phyloP scores from a whole-genome alignment of 2,113 vertebrate genomes.

The Bucco capensis region DNA sequence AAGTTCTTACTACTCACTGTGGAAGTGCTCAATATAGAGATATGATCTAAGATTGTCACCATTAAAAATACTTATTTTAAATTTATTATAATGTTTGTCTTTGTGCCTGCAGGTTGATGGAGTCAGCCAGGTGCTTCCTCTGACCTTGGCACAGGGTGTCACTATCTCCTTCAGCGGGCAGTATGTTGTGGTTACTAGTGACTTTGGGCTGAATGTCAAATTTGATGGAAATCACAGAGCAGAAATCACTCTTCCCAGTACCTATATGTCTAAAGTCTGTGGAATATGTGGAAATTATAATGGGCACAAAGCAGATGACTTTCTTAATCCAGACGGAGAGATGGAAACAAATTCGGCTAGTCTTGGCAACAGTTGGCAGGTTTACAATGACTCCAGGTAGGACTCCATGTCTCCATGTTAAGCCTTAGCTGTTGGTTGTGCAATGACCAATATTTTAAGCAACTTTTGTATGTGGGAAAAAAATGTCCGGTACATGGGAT shows the following conservation, averaged over 20 bases:
- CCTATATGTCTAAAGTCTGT: constrained; percentile 51
- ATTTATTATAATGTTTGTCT: not conserved
- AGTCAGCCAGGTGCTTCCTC: constrained; percentile 36
- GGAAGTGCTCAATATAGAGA: not conserved
- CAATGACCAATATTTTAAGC: not conserved
- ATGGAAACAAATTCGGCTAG: constrained; percentile 56
- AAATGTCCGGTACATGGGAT: not conserved
- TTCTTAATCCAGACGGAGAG: constrained; percentile 64
- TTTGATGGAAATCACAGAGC: constrained; percentile 67
- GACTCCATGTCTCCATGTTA: not conserved
- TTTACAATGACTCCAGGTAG: constrained; percentile 64
- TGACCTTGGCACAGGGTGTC: not conserved
- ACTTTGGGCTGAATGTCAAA: constrained; percentile 40
- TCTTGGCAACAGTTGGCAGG: constrained; percentile 72
- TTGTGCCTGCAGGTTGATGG: constrained; percentile 52
- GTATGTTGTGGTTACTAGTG: constrained; percentile 36
- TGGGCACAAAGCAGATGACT: constrained; percentile 48
- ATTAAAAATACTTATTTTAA: not conserved
- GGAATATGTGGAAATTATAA: constrained; percentile 67
- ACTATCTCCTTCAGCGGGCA: constrained; percentile 41
- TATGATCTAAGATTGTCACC: not conserved
- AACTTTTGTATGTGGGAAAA: not conserved
- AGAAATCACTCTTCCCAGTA: constrained; percentile 47
- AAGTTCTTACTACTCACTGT: not conserved
- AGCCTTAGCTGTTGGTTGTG: not conserved